Base-by-base conservation (phyloP, 2,113 vertebrate genomes). In the Peromyscus polionotus region DNA sequence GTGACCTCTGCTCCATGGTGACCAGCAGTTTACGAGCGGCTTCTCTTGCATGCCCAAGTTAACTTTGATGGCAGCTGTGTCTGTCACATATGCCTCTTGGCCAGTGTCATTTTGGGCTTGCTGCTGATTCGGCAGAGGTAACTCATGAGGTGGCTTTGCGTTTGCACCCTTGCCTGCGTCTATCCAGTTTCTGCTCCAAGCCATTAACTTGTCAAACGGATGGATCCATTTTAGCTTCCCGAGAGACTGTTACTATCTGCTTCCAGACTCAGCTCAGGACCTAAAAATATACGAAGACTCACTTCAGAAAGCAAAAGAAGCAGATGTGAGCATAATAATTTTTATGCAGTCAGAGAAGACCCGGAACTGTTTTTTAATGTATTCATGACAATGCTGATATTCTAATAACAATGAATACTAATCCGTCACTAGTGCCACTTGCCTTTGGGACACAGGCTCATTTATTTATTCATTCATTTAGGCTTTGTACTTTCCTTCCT, bases 401-500 rank as follows among this genome's bases (percentile, higher is more conserved):
- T 51, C 17, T 16, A 87, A 92, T 67, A 75, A 33, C 28, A 83
- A 10, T 77, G 67, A 33, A 72, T 51, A n/a, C 42, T 89, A 73
- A 28, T 31, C 86, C 73, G 42, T 59, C 31, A 75, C 28, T 73
- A 88, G n/a, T 92, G 33, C 33, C 72, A 4, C 7, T 57, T 59
- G 26, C 57, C 28, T 92, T 81, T 24, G 1, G 42, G 24, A 13
- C 8, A 75, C 11, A 75, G 54, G 51, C 51, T 89, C 45, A 45
- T 9, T 51, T 11, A 51, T 51, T 51, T 11, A 51, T 51, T 51
- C 51, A 51, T 51, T 51, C 51, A 51, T 59, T 87, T 79, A 80
- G 76, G 93, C 65, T 87, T 96, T 36, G 72, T 91, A 45, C 39
- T 84, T 90, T 79, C 42, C 45, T 88, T 54, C 19, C 65, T 90